phyloP scores from a whole-genome alignment of 1,140 invertebrate species.

The Yoshiicerus persimilis region DNA sequence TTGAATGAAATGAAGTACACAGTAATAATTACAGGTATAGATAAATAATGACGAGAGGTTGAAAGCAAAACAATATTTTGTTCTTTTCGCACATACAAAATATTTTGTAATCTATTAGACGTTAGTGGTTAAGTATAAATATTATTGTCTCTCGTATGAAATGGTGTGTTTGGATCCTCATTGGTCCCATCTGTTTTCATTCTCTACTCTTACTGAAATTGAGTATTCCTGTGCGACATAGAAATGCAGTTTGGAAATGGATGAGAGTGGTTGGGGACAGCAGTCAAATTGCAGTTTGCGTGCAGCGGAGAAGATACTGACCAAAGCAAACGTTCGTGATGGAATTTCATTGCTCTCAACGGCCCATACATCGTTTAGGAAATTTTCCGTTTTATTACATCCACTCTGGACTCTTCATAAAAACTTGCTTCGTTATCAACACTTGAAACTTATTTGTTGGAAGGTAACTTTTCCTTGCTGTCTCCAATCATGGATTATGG shows the following conservation, averaged over 20 bases:
- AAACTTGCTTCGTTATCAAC: slow-evolving; percentile 29
- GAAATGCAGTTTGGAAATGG: not conserved
- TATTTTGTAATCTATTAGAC: too few species aligned
- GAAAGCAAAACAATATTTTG: too few species aligned
- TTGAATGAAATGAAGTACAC: too few species aligned
- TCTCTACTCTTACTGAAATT: too few species aligned
- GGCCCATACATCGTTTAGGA: not conserved
- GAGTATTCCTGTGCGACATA: not conserved
- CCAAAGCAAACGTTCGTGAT: not conserved
- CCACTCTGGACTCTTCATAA: slow-evolving; percentile 24
- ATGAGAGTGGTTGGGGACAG: not conserved
- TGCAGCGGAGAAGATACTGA: slow-evolving; percentile 29
- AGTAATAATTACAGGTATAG: too few species aligned
- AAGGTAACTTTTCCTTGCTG: slow-evolving; percentile 38
- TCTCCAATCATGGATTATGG: not conserved
- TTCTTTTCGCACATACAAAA: too few species aligned
- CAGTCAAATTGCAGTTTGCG: slow-evolving; percentile 24
- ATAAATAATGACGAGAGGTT: too few species aligned
- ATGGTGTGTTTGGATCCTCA: too few species aligned
- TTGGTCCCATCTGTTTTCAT: too few species aligned
- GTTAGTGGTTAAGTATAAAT: too few species aligned
- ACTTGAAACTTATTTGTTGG: slow-evolving; percentile 31
- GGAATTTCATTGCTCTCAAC: not conserved
- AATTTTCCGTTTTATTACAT: slow-evolving; percentile 21
- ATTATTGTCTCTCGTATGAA: too few species aligned